Percentiles rank a stretch among this genome's conserved stretches.
These are phyloP conservation scores for Sinohyriopsis cumingii DNA, from an alignment of 2,888 invertebrate genomes.

Conservation along the genomic window DNA sequence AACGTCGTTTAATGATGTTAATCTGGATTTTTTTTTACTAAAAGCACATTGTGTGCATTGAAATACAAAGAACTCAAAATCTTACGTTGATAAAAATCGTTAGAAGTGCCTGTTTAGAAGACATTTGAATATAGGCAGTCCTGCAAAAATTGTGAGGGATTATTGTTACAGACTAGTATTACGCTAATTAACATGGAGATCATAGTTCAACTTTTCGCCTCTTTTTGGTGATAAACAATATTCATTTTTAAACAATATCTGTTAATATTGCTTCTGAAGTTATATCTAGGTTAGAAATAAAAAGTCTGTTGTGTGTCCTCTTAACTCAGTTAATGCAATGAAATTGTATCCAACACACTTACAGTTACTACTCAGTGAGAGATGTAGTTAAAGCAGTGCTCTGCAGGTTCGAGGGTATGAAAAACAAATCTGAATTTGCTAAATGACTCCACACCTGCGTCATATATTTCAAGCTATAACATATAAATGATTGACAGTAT, in stretches of 20 bases:
- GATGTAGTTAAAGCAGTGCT: conserved; percentile 21
- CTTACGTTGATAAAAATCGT: too few relatives aligned
- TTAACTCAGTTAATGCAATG: conserved; percentile 20
- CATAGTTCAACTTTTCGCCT: conserved; percentile 34
- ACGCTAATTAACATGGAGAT: conserved; percentile 30
- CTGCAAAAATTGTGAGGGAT: too few relatives aligned
- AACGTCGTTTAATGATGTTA: too few relatives aligned
- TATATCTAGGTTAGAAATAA: conserved; percentile 11
- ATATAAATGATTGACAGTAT: too few relatives aligned
- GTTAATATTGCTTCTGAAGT: conserved; percentile 6
- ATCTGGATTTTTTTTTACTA: too few relatives aligned
- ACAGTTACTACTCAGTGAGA: conserved; percentile 8
- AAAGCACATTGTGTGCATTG: too few relatives aligned
- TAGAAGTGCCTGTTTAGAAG: too few relatives aligned
- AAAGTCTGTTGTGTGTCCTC: conserved; percentile 19
- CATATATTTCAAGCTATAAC: too few relatives aligned
- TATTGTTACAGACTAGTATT: conserved; percentile 10
- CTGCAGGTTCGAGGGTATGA: conserved; percentile 26
- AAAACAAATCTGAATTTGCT: conserved; percentile 26
- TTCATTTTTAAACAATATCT: conserved; percentile 18
- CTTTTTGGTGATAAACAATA: conserved; percentile 13
- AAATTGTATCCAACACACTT: conserved; percentile 12
- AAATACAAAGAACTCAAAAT: too few relatives aligned
- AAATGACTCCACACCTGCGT: conserved; percentile 21
- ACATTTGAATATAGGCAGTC: too few relatives aligned